These are phyloP conservation scores for Siniperca obscura DNA, from an alignment of 2,797 vertebrate genomes.

Conservation along the genomic window DNA sequence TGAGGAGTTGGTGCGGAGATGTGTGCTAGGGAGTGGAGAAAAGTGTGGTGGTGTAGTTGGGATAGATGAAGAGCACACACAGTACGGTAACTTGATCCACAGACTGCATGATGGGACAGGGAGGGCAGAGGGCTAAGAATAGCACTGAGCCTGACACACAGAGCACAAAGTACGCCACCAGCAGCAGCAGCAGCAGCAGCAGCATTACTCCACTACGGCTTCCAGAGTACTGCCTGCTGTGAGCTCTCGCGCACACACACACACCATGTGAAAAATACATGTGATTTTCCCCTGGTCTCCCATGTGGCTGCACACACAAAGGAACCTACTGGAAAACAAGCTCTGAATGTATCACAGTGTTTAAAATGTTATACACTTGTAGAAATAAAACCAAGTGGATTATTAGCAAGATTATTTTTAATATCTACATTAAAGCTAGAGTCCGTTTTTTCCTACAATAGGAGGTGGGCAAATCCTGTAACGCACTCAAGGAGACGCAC, in stretches of 20 bases:
- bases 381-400: slow-evolving; percentile 28
- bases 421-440: neutral
- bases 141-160: slow-evolving; percentile 73
- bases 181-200: slow-evolving; percentile 40
- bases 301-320: slow-evolving; percentile 54
- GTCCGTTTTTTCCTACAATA: slow-evolving; percentile 19
- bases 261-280: slow-evolving; percentile 65
- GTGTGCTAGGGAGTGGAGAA: slow-evolving; percentile 5
- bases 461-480: slow-evolving; percentile 34
- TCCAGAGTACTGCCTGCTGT: slow-evolving; percentile 61
- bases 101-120: slow-evolving; percentile 78
- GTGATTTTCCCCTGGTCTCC: slow-evolving; percentile 48
- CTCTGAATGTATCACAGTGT: neutral
- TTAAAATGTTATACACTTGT: neutral
- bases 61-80: slow-evolving; percentile 61
- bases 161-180: slow-evolving; percentile 52
- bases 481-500: slow-evolving; percentile 50
- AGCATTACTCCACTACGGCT: slow-evolving; percentile 62
- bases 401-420: neutral
- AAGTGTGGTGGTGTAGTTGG: slow-evolving; percentile 28
- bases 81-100: slow-evolving; percentile 80
- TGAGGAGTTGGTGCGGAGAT: slow-evolving; percentile 14
- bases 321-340: slow-evolving; percentile 28
- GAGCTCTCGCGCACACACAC: slow-evolving; percentile 41
- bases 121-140: slow-evolving; percentile 80